These are phyloP conservation scores for Cosmopolites sordidus DNA, from an alignment of 2,888 invertebrate species.

Conservation along the genomic window DNA sequence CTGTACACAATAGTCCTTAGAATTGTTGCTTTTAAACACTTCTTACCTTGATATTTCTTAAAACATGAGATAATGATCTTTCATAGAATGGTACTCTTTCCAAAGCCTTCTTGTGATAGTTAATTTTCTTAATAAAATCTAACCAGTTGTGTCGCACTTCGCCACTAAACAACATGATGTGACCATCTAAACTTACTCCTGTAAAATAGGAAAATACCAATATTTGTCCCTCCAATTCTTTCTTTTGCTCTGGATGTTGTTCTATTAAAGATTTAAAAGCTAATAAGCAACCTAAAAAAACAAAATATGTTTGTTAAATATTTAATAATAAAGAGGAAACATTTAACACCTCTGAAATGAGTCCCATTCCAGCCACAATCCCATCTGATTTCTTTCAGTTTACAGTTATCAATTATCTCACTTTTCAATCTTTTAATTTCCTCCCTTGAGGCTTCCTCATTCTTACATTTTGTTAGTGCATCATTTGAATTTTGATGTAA, in stretches of 20 bases:
- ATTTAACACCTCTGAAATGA: conserved; percentile 64
- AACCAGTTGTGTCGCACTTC: conserved; percentile 93
- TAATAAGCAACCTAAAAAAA: conserved; percentile 63
- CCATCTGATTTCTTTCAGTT: conserved; percentile 62
- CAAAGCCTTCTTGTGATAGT: conserved; percentile 68
- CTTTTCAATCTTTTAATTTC: conserved; percentile 68
- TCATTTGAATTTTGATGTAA: conserved; percentile 63
- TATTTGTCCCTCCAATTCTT: conserved; percentile 61
- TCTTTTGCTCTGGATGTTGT: conserved; percentile 70
- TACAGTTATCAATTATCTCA: conserved; percentile 55
- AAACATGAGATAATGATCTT: conserved; percentile 75
- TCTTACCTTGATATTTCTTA: conserved; percentile 78
- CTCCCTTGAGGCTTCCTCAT: conserved; percentile 62
- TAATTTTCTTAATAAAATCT: conserved; percentile 79
- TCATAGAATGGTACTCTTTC: conserved; percentile 77
- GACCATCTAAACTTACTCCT: conserved; percentile 86
- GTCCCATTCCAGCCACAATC: conserved; percentile 86
- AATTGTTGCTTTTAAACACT: neutral
- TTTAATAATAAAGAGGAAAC: neutral
- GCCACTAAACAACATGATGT: conserved; percentile 84
- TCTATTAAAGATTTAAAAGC: conserved; percentile 72
- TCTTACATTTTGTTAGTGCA: conserved; percentile 64
- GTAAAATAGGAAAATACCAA: conserved; percentile 86
- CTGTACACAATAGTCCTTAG: conserved; percentile 19
- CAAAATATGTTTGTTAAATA: neutral